Conservation (phyloP, 2,113 vertebrate species). For the Oreamnos americanus region DNA sequence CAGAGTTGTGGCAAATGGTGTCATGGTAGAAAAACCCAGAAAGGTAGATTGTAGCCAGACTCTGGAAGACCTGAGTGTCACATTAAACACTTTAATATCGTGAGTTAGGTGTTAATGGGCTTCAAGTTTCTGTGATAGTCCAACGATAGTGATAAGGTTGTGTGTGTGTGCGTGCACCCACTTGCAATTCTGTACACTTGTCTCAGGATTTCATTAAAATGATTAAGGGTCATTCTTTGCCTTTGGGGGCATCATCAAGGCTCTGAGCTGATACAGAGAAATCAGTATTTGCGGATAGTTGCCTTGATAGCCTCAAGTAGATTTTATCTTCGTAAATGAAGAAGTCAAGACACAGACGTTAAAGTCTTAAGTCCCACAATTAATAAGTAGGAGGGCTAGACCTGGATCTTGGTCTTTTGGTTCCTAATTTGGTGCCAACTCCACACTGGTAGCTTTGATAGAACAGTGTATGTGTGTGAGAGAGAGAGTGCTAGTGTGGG, state of each 20-base stretch:
- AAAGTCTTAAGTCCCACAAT: background rate
- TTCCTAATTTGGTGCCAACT: background rate
- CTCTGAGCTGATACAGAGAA: background rate
- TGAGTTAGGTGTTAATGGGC: background rate
- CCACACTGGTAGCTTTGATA: background rate
- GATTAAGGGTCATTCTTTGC: background rate
- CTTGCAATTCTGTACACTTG: background rate
- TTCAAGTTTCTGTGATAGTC: background rate
- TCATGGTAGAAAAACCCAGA: background rate
- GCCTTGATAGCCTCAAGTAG: background rate
- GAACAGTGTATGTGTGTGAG: background rate
- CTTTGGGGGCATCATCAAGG: background rate
- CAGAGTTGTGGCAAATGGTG: background rate
- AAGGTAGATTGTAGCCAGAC: background rate
- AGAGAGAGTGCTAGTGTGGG: background rate
- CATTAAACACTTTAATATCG: background rate
- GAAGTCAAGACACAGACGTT: background rate
- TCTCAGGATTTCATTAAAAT: background rate
- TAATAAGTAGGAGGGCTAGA: background rate
- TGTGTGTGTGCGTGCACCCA: background rate
- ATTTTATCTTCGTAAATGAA: slow-evolving; percentile 11
- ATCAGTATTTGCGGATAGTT: background rate
- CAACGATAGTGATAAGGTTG: background rate
- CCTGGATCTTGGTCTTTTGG: background rate
- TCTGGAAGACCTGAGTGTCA: background rate